Evolutionary conservation across 2,888 invertebrate genomes (phyloP).

Genomic region (Actias luna): DNA sequence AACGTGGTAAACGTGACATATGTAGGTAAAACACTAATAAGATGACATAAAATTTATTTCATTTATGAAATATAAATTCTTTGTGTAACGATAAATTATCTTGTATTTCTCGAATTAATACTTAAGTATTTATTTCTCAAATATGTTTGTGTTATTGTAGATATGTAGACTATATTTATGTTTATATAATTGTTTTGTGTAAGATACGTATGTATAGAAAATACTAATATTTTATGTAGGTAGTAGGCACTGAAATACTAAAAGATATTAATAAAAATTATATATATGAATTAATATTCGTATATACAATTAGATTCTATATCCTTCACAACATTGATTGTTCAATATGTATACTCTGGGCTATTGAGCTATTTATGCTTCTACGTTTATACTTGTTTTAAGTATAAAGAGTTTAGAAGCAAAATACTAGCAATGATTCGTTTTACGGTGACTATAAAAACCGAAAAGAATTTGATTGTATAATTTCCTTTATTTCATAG

Average conservation of each 20-base stretch:
- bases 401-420: neutral
- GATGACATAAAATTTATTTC: neutral
- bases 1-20: slow-evolving; percentile 12
- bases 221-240: too few relatives aligned
- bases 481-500: neutral
- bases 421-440: neutral
- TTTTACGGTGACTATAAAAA: neutral
- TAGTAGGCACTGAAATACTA: neutral
- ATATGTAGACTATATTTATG: neutral
- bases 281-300: too few relatives aligned
- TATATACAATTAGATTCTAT: too few relatives aligned
- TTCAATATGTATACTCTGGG: neutral
- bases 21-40: neutral
- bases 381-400: neutral
- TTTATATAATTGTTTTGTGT: too few relatives aligned
- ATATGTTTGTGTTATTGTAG: neutral
- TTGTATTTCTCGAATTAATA: neutral
- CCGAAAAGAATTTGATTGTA: neutral
- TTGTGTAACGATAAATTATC: neutral
- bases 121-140: neutral
- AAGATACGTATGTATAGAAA: too few relatives aligned
- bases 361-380: neutral
- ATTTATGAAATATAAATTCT: neutral
- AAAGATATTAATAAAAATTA: neutral
- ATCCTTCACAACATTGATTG: neutral